Evolutionary conservation across 2,888 invertebrate genomes (phyloP), one percentile per base, ranked within the genome.

Genomic region (Meteorus colon): DNA sequence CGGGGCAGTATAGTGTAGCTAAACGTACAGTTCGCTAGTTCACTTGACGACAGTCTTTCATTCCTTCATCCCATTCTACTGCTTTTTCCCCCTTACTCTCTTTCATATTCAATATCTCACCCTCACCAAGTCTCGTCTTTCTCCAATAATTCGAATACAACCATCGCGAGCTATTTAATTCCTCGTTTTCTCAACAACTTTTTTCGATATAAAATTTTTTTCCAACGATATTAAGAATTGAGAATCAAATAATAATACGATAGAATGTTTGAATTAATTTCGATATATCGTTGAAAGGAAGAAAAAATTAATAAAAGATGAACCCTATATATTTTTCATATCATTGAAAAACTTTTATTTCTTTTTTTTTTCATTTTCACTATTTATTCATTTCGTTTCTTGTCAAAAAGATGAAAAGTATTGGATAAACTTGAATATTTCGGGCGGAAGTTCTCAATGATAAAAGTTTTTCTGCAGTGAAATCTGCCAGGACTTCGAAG

Each of bases 31-130:
- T 55, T 19, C 19, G 55, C 19, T 55, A n/a, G 24, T 19, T 55
- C 55, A 55, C 19, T 55, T 19, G 55, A 55, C 55, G 55, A 55
- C 19, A 55, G 55, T 55, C 55, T 55, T 55, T 55, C 55, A 55
- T 55, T 55, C 6, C 8, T n/a, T 55, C 55, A 55, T 55, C n/a
- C 8, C 19, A 55, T 55, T 55, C 19, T 19, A 19, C 19, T 19
- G 19, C 5, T 55, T 5, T 19, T 19, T 8, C 55, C 5, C 10
- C 4, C 48, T 48, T 16, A 14, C 48, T 5, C 24, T 55, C 19
- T n/a, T 19, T 12, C 41, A 41, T 41, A 41, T 41, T 41, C 41
- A 41, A 41, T 41, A 8, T 41, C 12, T 8, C 41, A 12, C 41
- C 41, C 41, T 41, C 12, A 41, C 55, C 55, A 19, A 5, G n/a